Percentiles rank a stretch among this genome's conserved stretches.
phyloP scores from a whole-genome alignment of 2,113 vertebrate genomes.

The Ranitomeya imitator region DNA sequence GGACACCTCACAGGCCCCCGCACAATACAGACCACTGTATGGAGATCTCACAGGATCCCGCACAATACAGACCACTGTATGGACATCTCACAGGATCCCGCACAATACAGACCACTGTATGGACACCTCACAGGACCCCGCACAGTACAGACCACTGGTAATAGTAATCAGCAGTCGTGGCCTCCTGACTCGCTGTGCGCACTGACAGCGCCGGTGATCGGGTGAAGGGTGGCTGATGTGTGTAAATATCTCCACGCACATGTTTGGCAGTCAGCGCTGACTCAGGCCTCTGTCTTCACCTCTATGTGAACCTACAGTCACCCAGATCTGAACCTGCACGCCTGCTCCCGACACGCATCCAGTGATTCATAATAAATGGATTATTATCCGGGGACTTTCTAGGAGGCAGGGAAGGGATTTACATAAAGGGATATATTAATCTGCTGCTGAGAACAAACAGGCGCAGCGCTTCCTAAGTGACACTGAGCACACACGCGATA shows the following conservation, averaged over 20 bases:
- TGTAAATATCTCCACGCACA: conserved; percentile 24
- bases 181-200: not conserved
- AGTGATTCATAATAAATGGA: conserved; percentile 67
- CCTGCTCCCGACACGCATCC: conserved; percentile 71
- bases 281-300: conserved; percentile 77
- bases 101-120: not conserved
- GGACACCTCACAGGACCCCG: not conserved
- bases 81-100: not conserved
- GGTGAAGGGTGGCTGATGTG: conserved; percentile 11
- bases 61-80: not conserved
- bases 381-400: conserved; percentile 19
- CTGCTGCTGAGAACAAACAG: conserved; percentile 12
- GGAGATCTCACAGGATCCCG: not conserved
- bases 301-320: conserved; percentile 85
- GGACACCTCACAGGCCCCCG: not conserved
- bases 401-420: not conserved
- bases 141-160: not conserved
- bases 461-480: not conserved
- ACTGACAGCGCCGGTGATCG: conserved; percentile 4
- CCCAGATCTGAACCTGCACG: conserved; percentile 81
- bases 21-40: not conserved
- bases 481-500: not conserved
- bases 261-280: conserved; percentile 24
- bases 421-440: conserved; percentile 30
- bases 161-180: not conserved